These are phyloP conservation scores for Pycnomerus fuliginosus DNA, from an alignment of 2,888 invertebrate genomes.

Conservation along the genomic window DNA sequence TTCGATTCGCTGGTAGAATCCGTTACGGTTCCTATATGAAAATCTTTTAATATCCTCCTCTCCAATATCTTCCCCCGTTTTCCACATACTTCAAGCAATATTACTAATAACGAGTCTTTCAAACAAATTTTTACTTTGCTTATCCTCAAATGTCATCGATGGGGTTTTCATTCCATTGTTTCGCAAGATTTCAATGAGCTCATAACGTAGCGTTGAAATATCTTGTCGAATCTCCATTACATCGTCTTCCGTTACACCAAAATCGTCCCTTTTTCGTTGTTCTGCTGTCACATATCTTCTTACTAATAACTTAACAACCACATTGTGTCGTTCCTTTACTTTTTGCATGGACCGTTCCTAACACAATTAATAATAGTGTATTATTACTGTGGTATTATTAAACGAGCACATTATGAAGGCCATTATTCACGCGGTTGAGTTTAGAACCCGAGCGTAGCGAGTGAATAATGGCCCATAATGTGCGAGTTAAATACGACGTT, in stretches of 20 bases:
- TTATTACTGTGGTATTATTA: too few relatives aligned
- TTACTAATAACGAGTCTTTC: neutral
- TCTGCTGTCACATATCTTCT: conserved; percentile 81
- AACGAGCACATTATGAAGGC: too few relatives aligned
- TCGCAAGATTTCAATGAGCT: conserved; percentile 86
- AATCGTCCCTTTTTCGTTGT: conserved; percentile 85
- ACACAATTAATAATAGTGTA: too few relatives aligned
- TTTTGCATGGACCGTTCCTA: conserved; percentile 72
- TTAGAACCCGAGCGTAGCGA: too few relatives aligned
- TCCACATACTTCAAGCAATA: conserved; percentile 69
- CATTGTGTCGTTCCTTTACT: conserved; percentile 72
- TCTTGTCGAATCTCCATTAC: conserved; percentile 98
- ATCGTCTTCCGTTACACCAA: conserved; percentile 94
- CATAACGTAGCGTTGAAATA: conserved; percentile 91
- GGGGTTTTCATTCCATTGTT: conserved; percentile 89
- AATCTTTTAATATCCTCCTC: conserved; percentile 81
- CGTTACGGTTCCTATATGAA: conserved; percentile 84
- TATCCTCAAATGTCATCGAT: conserved; percentile 65
- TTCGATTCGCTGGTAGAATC: conserved; percentile 59
- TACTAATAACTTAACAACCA: conserved; percentile 84
- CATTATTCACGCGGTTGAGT: too few relatives aligned
- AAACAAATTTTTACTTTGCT: conserved; percentile 55
- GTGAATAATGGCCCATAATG: too few relatives aligned
- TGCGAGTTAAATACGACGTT: too few relatives aligned
- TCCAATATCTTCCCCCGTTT: conserved; percentile 87